Evolutionary conservation across 1,140 invertebrate genomes (phyloP).

Genomic region (Sycobia sp.): DNA sequence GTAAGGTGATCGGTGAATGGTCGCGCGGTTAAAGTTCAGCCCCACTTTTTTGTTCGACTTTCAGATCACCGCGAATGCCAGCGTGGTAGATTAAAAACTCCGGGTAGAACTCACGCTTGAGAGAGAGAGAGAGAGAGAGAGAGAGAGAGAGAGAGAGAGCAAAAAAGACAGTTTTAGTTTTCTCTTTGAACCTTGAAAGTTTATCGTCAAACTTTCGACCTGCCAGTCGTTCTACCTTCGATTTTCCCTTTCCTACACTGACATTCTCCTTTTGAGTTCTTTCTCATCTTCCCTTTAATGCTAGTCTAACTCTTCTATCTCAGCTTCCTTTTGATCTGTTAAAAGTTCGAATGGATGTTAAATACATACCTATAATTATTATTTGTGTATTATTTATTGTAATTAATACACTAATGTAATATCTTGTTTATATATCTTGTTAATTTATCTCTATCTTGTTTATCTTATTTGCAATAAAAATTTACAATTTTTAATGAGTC

Average conservation of each 20-base stretch:
- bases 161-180: too few relatives aligned
- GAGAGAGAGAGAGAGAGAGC: neutral
- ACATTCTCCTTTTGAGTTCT: slow-evolving; percentile 6
- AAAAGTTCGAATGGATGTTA: too few relatives aligned
- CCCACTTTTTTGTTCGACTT: neutral
- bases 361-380: too few relatives aligned
- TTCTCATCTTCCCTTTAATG: neutral
- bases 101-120: too few relatives aligned
- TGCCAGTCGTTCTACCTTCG: neutral
- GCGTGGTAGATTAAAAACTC: slow-evolving; percentile 14
- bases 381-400: too few relatives aligned
- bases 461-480: too few relatives aligned
- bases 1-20: too few relatives aligned
- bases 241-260: slow-evolving; percentile 14
- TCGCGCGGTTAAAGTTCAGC: neutral
- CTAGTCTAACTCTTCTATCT: neutral
- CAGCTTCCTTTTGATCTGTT: neutral
- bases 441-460: too few relatives aligned
- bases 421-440: too few relatives aligned
- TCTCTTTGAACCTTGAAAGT: slow-evolving; percentile 15
- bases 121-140: neutral
- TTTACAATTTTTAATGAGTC: too few relatives aligned
- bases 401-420: too few relatives aligned
- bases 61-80: neutral
- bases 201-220: slow-evolving; percentile 25